phyloP scores from a whole-genome alignment of 2,797 vertebrate genomes.

The Glossophaga mutica region DNA sequence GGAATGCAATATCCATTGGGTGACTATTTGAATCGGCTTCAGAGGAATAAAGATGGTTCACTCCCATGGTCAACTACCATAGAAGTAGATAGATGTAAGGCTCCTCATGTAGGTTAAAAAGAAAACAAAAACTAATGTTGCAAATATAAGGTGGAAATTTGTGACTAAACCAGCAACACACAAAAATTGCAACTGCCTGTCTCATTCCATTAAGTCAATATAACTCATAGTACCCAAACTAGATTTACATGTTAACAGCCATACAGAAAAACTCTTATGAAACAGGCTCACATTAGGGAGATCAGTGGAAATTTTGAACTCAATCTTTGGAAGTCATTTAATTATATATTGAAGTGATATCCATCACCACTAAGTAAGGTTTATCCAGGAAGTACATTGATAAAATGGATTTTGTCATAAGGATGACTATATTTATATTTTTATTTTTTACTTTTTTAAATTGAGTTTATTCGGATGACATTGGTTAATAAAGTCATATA shows the following conservation, averaged over 20 bases:
- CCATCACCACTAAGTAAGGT: not conserved
- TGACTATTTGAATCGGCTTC: not conserved
- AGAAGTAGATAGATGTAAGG: not conserved
- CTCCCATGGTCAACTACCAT: not conserved
- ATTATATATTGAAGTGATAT: not conserved
- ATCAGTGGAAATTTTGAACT: constrained; percentile 27
- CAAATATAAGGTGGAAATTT: not conserved
- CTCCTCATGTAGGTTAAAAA: not conserved
- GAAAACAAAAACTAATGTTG: not conserved
- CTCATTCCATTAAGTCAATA: not conserved
- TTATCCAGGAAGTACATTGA: not conserved
- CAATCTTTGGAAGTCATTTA: not conserved
- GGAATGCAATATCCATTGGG: not conserved
- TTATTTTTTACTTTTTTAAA: too few relatives aligned
- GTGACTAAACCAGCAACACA: not conserved
- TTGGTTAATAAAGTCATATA: too few relatives aligned
- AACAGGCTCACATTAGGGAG: not conserved
- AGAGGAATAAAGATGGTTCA: not conserved
- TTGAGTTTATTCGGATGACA: too few relatives aligned
- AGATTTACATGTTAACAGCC: not conserved
- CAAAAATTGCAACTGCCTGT: not conserved
- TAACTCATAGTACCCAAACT: not conserved
- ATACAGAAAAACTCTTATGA: not conserved
- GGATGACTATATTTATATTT: too few relatives aligned
- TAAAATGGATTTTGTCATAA: not conserved